Evolutionary conservation across 2,888 invertebrate genomes (phyloP), one percentile per base, ranked within the genome.

Genomic region (Ceraclea dissimilis): DNA sequence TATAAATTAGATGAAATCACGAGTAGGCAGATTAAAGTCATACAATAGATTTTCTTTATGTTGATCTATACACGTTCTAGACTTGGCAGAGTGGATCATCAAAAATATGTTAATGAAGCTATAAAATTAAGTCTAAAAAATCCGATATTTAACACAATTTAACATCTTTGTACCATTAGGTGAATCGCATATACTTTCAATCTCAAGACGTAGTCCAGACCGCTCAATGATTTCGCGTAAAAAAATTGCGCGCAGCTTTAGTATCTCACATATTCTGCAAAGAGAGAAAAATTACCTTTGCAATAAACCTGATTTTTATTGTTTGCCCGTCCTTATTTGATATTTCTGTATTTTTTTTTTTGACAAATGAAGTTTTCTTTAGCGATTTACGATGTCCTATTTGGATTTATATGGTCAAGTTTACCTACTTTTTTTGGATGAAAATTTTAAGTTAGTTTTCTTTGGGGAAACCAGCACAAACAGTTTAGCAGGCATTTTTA

Each of bases 61-160:
- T 39, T 39, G 39, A 39, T 39, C 39, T n/a, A 4, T 8, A 39
- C 2, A 8, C 13, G 39, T 8, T 39, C 39, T n/a, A 4, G 13
- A 39, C 2, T 39, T 39, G 39, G 13, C 16, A 39, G 39, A 39
- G 39, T 16, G n/a, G 13, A 31, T 8, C 16, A 39, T 39, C 39
- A 39, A 39, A 26, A 39, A 39, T 39, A 39, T 39, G 39, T 39
- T 39, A 39, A 39, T 39, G 39, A 39, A 39, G 39, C 16, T 16
- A 39, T 39, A 39, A 39, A 39, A 39, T 39, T 39, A 39, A 39
- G 39, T n/a, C 39, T 39, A 39, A 39, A n/a, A 39, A 39, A 39
- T 39, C 39, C 16, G 39, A 39, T 39, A 39, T 39, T 39, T 39
- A 16, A 39, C 2, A n/a, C 6, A n/a, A 39, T 39, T 39, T 39